phyloP scores from a whole-genome alignment of 2,113 vertebrate species.

The Erythrolamprus reginae region DNA sequence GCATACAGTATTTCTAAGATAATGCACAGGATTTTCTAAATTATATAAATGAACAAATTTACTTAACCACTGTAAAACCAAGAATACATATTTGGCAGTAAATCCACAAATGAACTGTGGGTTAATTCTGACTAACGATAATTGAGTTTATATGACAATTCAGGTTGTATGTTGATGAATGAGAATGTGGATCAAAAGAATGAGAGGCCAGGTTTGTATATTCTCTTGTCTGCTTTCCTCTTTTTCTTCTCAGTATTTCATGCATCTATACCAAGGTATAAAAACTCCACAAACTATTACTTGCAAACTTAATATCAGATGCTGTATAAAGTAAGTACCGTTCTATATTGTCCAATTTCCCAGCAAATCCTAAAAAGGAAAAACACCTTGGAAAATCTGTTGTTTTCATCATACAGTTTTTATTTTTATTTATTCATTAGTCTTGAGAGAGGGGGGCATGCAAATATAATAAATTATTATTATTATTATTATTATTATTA shows the following conservation, averaged over 20 bases:
- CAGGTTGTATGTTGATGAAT: neutral
- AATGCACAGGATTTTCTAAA: neutral
- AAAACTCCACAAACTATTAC: neutral
- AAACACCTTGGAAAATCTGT: neutral
- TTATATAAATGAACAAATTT: neutral
- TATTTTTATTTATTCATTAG: neutral
- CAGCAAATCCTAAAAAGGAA: neutral
- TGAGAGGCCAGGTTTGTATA: neutral
- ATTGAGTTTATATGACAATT: neutral
- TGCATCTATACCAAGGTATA: neutral
- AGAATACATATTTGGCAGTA: neutral
- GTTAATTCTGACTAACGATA: neutral
- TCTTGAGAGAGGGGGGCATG: no score
- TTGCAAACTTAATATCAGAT: neutral
- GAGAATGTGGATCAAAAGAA: neutral
- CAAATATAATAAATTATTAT: no score
- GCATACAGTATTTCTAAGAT: slow-evolving; percentile 40
- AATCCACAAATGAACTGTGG: neutral
- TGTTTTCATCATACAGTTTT: neutral
- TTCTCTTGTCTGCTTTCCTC: neutral
- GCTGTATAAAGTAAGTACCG: neutral
- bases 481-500: no score
- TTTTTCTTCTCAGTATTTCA: neutral
- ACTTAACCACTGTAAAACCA: neutral
- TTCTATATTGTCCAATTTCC: neutral